Base-by-base conservation (phyloP, 2,113 vertebrate species). In the Gracilinanus agilis region DNA sequence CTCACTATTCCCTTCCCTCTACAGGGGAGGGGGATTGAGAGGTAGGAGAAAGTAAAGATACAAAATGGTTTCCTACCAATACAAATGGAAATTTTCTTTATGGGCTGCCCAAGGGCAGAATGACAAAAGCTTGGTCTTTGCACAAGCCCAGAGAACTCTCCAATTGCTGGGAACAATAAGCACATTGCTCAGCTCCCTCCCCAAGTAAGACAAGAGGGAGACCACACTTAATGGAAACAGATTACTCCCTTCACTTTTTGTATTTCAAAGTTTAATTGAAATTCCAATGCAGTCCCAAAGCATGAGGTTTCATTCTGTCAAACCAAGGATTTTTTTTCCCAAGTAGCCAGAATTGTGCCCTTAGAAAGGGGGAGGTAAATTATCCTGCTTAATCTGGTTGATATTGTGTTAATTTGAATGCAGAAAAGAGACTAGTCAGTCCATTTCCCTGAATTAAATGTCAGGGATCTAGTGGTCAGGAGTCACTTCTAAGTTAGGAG, bases 231-330 rank as follows among this genome's bases (percentile, higher is more conserved):
- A 90, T 90, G 89, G 89, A 90, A 90, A 90, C 49, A 90, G 89
- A 90, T 90, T 90, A 53, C 49, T 90, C 89, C 44, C 89, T 90
- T 90, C 89, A 90, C 89, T 90, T 90, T 90, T 44, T 53, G 44
- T 53, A 90, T 29, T 90, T 90, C 49, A 19, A 90, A 90, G 89
- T 90, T 90, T 90, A 90, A 90, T 90, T 90, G 89, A 90, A 90
- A 90, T 53, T 90, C 89, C 89, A 90, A 16, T 53, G 27, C 10
- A 29, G 44, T 90, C 89, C 89, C 44, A 90, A 44, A 90, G 89
- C 25, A 29, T 27, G 44, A 24, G 49, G 23, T 90, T 90, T 90
- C 44, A 53, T 90, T 90, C 49, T 53, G 24, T 19, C 67, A 83
- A 83, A 83, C 67, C n/a, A 40, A 9, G n/a, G 67, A 40, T 83